Conservation (phyloP, 2,797 vertebrate species). For the Enteromius thamalakanensis region DNA sequence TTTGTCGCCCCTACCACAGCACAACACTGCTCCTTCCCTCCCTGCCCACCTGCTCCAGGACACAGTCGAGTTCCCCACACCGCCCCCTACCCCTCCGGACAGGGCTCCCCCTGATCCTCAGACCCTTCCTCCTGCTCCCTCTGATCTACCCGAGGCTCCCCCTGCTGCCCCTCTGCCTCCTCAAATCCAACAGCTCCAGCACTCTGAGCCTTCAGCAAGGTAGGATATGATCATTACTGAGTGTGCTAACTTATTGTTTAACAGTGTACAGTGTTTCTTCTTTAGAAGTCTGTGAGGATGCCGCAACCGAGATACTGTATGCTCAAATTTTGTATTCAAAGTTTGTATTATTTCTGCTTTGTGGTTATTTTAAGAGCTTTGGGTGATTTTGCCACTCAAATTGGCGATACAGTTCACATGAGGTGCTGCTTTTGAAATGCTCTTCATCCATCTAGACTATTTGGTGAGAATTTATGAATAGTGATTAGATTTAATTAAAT, state of each 20-base stretch:
- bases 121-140: constrained; percentile 64
- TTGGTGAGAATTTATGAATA: constrained; percentile 9
- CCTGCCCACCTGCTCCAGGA: constrained; percentile 67
- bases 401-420: background rate
- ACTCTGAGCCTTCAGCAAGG: constrained; percentile 66
- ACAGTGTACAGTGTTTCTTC: background rate
- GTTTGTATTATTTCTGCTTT: background rate
- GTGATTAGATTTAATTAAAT: background rate
- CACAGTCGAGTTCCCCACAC: constrained; percentile 67
- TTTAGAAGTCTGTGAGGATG: background rate
- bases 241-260: background rate
- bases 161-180: constrained; percentile 36
- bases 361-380: background rate
- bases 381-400: background rate
- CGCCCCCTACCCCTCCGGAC: constrained; percentile 70
- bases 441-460: background rate
- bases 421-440: background rate
- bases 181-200: constrained; percentile 41
- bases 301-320: background rate
- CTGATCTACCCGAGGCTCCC: constrained; percentile 49
- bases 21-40: constrained; percentile 57
- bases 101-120: constrained; percentile 56
- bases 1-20: constrained; percentile 57
- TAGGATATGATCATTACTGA: constrained; percentile 58
- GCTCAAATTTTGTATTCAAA: background rate